Evolutionary conservation across 2,888 invertebrate genomes (phyloP).

Genomic region (Cordilura impudica): DNA sequence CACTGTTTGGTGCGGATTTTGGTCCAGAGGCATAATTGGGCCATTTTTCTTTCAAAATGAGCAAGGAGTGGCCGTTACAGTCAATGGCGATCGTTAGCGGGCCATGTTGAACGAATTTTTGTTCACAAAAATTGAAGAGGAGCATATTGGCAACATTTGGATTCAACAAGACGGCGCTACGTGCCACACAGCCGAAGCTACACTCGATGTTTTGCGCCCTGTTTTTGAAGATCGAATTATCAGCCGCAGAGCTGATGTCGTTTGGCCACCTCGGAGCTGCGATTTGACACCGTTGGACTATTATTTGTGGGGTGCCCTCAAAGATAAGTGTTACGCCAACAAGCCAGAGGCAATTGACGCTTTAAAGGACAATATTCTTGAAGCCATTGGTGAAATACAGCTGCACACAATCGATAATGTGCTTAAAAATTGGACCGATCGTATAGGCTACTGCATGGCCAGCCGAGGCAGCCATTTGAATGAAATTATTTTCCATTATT

Average conservation of each 20-base stretch:
- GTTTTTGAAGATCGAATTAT: conserved; percentile 42
- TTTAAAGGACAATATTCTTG: conserved; percentile 33
- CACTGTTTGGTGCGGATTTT: too few relatives aligned
- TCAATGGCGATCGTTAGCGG: background rate
- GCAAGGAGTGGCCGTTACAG: too few relatives aligned
- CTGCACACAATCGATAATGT: conserved; percentile 46
- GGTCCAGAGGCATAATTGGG: too few relatives aligned
- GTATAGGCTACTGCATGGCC: conserved; percentile 25
- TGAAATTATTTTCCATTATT: conserved; percentile 60
- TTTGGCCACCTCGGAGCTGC: conserved; percentile 35
- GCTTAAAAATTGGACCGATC: conserved; percentile 36
- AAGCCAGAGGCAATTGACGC: conserved; percentile 37
- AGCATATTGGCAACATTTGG: conserved; percentile 22
- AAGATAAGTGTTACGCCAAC: conserved; percentile 43
- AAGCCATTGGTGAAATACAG: conserved; percentile 47
- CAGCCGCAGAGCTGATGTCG: conserved; percentile 29
- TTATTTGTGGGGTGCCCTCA: conserved; percentile 17
- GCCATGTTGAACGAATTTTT: conserved; percentile 25
- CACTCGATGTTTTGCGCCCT: conserved; percentile 41
- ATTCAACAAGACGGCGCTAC: conserved; percentile 47
- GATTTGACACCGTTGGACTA: conserved; percentile 35
- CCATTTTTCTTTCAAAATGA: too few relatives aligned
- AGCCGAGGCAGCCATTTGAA: conserved; percentile 36
- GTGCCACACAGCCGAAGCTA: conserved; percentile 44
- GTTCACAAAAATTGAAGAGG: conserved; percentile 27